These are phyloP conservation scores for Schrankia costaestrigalis DNA, from an alignment of 2,888 invertebrate species.

Conservation along the genomic window DNA sequence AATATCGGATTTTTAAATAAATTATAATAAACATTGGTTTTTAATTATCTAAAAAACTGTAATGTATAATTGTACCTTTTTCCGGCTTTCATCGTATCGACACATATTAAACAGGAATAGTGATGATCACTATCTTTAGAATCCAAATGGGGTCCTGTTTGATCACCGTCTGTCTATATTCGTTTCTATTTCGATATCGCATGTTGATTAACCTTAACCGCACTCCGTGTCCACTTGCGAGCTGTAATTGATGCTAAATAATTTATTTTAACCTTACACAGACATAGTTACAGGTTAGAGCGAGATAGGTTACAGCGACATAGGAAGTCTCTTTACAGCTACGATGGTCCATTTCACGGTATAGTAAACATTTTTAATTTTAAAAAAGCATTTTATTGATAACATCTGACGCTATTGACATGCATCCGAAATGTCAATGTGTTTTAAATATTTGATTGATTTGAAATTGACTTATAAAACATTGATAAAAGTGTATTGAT, in stretches of 20 bases:
- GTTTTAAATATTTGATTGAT: not conserved
- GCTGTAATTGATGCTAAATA: slow-evolving; percentile 25
- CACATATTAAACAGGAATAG: too few species aligned
- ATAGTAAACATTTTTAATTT: too few species aligned
- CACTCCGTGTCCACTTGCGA: slow-evolving; percentile 18
- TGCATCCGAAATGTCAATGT: too few species aligned
- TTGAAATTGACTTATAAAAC: too few species aligned
- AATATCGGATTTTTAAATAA: too few species aligned
- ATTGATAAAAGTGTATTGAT: too few species aligned
- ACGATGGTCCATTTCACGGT: not conserved
- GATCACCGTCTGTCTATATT: slow-evolving; percentile 7
- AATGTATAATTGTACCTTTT: too few species aligned
- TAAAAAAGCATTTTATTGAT: slow-evolving; percentile 3
- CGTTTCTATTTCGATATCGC: slow-evolving; percentile 20
- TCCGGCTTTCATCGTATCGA: too few species aligned
- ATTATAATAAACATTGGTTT: too few species aligned
- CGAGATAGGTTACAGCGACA: slow-evolving; percentile 12
- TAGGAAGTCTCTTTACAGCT: slow-evolving; percentile 10
- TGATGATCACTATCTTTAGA: too few species aligned
- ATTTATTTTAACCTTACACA: slow-evolving; percentile 22
- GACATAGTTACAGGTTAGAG: too few species aligned
- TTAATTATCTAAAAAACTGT: too few species aligned
- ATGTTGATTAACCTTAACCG: slow-evolving; percentile 21
- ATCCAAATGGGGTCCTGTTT: slow-evolving; percentile 5
- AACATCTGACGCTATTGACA: not conserved